These are phyloP conservation scores for Hipposideros larvatus DNA, from an alignment of 2,797 vertebrate species.

Conservation along the genomic window DNA sequence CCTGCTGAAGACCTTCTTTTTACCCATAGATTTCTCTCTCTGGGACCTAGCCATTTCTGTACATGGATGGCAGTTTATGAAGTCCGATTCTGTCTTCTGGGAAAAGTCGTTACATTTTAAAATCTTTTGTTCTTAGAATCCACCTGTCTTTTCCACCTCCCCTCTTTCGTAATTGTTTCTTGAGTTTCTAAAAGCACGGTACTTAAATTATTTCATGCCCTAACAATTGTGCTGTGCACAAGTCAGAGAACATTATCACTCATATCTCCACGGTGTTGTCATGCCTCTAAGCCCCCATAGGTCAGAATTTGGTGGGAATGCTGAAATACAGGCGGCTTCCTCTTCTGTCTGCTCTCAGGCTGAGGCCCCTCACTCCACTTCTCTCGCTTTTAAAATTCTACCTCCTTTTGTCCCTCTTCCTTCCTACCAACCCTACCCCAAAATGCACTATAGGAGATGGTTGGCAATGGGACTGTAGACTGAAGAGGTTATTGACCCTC, in stretches of 20 bases:
- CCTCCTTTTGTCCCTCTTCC: background rate
- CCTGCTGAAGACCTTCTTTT: background rate
- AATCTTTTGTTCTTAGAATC: background rate
- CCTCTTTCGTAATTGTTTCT: background rate
- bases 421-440: background rate
- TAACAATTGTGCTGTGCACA: background rate
- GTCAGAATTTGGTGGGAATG: background rate
- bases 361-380: background rate
- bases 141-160: background rate
- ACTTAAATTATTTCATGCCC: background rate
- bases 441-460: background rate
- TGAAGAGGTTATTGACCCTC: background rate
- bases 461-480: background rate
- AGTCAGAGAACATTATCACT: background rate
- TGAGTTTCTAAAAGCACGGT: background rate
- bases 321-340: rapidly evolving
- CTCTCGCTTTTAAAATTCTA: background rate
- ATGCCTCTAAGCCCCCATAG: background rate
- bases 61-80: background rate
- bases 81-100: background rate
- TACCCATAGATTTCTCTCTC: background rate
- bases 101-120: constrained; percentile 18
- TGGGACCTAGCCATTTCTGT: background rate
- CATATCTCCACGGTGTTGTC: background rate
- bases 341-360: background rate